Conservation (phyloP, 2,888 invertebrate genomes). For the Eupelmus urozonus region DNA sequence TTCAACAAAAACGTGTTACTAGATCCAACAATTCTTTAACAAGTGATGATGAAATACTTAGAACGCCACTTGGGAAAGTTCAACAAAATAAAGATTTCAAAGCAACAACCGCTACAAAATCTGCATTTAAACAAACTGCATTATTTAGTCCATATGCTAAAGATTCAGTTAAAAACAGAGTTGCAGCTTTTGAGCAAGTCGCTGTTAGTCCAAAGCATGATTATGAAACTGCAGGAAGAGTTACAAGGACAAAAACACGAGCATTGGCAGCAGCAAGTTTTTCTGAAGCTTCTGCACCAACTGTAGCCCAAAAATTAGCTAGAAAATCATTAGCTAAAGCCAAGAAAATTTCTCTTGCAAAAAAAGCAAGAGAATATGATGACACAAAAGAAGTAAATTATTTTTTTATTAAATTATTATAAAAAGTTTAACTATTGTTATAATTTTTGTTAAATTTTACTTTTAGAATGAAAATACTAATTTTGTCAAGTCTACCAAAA, state of each 20-base stretch:
- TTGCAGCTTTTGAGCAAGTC: constrained; percentile 81
- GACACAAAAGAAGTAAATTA: constrained; percentile 71
- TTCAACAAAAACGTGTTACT: constrained; percentile 51
- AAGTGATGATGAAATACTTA: constrained; percentile 63
- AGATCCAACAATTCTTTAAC: constrained; percentile 57
- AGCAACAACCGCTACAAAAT: constrained; percentile 61
- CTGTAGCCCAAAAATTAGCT: constrained; percentile 69
- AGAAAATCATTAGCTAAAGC: constrained; percentile 72
- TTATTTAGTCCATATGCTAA: constrained; percentile 80
- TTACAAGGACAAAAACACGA: constrained; percentile 80
- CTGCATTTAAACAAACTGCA: constrained; percentile 71
- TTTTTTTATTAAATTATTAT: constrained; percentile 15
- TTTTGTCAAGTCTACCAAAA: constrained; percentile 30
- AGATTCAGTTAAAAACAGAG: constrained; percentile 81
- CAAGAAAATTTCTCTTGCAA: constrained; percentile 70
- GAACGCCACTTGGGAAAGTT: constrained; percentile 62
- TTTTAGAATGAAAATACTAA: constrained; percentile 68
- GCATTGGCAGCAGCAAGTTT: constrained; percentile 77
- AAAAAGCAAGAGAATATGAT: constrained; percentile 66
- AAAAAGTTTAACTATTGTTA: constrained; percentile 16
- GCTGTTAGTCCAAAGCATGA: constrained; percentile 70
- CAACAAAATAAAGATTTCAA: not conserved
- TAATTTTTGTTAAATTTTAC: constrained; percentile 14
- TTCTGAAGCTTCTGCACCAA: constrained; percentile 40
- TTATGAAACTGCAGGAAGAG: constrained; percentile 72